Evolutionary conservation across 2,113 vertebrate genomes (phyloP).

Genomic region (western clawed frog (Xenopus tropicalis)): DNA sequence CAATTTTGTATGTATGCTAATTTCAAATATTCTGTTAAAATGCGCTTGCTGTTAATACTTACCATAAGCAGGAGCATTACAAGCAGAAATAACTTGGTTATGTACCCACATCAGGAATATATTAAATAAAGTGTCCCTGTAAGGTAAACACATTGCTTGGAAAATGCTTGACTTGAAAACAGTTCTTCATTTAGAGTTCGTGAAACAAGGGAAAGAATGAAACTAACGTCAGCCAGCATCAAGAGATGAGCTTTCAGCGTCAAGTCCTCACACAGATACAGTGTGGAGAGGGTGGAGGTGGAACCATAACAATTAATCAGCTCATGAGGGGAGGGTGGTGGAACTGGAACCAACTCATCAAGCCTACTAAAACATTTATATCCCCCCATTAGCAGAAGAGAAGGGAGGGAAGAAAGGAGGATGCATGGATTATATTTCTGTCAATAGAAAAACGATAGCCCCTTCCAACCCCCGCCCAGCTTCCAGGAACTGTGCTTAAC

Average conservation of each 20-base stretch:
- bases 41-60: too few species aligned
- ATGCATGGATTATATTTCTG: constrained; percentile 35
- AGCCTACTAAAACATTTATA: constrained; percentile 46
- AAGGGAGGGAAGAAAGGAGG: constrained; percentile 28
- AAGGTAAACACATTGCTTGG: not conserved
- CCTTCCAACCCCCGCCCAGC: constrained; percentile 35
- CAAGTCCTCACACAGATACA: not conserved
- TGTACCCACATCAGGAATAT: not conserved
- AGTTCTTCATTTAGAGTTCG: not conserved
- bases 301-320: constrained; percentile 41
- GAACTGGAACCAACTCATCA: constrained; percentile 36
- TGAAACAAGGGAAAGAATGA: not conserved
- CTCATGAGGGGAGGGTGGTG: constrained; percentile 18
- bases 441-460: constrained; percentile 36
- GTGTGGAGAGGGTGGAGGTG: constrained; percentile 22
- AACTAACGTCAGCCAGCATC: not conserved
- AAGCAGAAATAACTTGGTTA: too few species aligned
- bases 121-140: not conserved
- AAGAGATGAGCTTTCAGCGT: not conserved
- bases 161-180: not conserved
- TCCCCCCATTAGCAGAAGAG: constrained; percentile 37
- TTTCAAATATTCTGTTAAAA: too few species aligned
- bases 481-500: constrained; percentile 34
- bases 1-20: too few species aligned
- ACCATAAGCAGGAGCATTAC: too few species aligned